These are phyloP conservation scores for Drosophila recens DNA, from an alignment of 2,888 invertebrate species.

Conservation along the genomic window DNA sequence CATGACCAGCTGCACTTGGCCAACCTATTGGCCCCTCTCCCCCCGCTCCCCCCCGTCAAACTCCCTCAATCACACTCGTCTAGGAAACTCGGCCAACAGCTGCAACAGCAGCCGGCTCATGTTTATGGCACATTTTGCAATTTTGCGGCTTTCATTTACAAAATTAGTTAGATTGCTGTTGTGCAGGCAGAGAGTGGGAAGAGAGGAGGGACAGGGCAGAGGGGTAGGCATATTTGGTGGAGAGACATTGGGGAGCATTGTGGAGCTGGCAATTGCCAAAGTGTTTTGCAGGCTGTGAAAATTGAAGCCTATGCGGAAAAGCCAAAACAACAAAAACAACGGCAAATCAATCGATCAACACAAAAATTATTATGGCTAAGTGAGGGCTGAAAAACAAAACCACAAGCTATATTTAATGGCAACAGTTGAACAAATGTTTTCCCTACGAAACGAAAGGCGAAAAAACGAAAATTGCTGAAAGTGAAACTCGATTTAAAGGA, in stretches of 20 bases:
- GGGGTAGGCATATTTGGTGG: background rate
- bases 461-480: background rate
- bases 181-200: background rate
- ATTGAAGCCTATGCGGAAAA: conserved; percentile 55
- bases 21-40: conserved; percentile 2
- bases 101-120: conserved; percentile 59
- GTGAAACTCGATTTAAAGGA: conserved; percentile 4
- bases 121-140: conserved; percentile 73
- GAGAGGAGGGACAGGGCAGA: background rate
- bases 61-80: background rate
- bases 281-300: conserved; percentile 56
- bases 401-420: conserved; percentile 29
- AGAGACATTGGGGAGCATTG: conserved; percentile 14
- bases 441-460: conserved; percentile 26
- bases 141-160: conserved; percentile 75
- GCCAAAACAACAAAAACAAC: conserved; percentile 47
- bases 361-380: conserved; percentile 31
- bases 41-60: background rate
- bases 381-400: conserved; percentile 30
- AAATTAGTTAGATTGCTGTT: conserved; percentile 66
- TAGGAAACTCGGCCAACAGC: conserved; percentile 25
- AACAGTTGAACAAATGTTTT: conserved; percentile 46
- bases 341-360: conserved; percentile 55
- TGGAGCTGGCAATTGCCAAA: conserved; percentile 50
- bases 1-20: conserved; percentile 73